phyloP scores from a whole-genome alignment of 2,888 invertebrate genomes.

The Dioctria linearis region DNA sequence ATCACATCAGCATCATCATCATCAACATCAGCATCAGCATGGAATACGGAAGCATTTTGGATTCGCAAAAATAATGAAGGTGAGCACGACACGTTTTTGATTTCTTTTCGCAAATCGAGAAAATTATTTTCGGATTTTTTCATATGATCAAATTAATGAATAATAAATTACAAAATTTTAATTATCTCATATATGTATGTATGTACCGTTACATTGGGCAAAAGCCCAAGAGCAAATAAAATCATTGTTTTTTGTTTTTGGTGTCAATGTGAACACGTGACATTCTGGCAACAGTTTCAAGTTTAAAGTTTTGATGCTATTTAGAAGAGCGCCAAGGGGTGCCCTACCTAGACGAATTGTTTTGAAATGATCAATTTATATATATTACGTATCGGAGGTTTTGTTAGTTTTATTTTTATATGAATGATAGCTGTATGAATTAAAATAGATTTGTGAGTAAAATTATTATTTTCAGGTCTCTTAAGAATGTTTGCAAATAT shows the following conservation, averaged over 20 bases:
- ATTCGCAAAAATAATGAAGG: not conserved
- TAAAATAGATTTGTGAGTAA: conserved; percentile 8
- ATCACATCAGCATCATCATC: too few relatives aligned
- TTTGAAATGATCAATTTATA: conserved; percentile 15
- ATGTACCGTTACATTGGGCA: not conserved
- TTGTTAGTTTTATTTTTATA: not conserved
- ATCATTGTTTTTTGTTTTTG: not conserved
- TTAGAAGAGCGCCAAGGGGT: conserved; percentile 23
- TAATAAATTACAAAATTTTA: not conserved
- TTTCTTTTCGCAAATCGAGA: not conserved
- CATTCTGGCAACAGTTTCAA: conserved; percentile 24
- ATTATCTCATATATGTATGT: not conserved
- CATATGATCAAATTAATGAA: not conserved
- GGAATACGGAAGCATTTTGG: not conserved
- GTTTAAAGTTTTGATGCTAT: conserved; percentile 38
- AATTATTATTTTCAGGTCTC: not conserved
- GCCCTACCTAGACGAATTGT: conserved; percentile 20
- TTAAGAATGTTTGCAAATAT: not conserved
- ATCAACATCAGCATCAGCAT: not conserved
- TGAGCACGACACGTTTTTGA: not conserved
- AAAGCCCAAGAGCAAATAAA: conserved; percentile 5
- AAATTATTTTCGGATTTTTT: not conserved
- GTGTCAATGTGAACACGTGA: conserved; percentile 23
- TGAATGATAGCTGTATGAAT: not conserved
- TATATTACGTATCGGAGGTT: not conserved